Evolutionary conservation across 2,888 invertebrate species (phyloP), one percentile per base, ranked within the genome.

Genomic region (Drosophila tanythrix): DNA sequence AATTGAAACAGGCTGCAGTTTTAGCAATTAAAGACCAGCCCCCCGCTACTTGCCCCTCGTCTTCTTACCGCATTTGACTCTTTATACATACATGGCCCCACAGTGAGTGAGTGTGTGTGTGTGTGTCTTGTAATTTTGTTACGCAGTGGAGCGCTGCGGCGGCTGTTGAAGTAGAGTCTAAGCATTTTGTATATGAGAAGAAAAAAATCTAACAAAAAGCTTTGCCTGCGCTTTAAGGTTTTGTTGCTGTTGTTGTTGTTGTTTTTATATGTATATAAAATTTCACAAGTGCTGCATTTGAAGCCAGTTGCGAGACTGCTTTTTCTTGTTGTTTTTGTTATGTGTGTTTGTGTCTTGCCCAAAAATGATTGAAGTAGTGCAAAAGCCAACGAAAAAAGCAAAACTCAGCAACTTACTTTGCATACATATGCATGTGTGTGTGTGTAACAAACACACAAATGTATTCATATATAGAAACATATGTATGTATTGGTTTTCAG

Each of bases 131-230:
- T 79, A 85, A 88, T 85, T 88, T 86, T 68, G 86, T 89, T 87
- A 89, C 82, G 84, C 89, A 82, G 82, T 79, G 88, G 70, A 87
- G 89, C 88, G 84, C 72, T 74, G 61, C 69, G 74, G 65, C 71
- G 64, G 62, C 68, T 64, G 80, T 63, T 79, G 66, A 86, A 81
- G 79, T 85, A 83, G 75, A 86, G 88, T 88, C 79, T 86, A 79
- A 77, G 75, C 79, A 76, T 72, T 60, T 68, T 73, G 56, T 73
- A 74, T 58, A 70, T 51, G 65, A 63, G 43, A 63, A 59, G 56
- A 69, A 64, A 73, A 68, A 75, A 74, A 33, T 46, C 6, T 58
- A 35, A 61, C 51, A 59, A 66, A 66, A 82, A 85, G 85, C 70
- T 78, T 78, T 72, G 75, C 65, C 74, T 76, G 81, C 81, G 88